phyloP scores from a whole-genome alignment of 2,888 invertebrate genomes.

The Tholera decimalis region DNA sequence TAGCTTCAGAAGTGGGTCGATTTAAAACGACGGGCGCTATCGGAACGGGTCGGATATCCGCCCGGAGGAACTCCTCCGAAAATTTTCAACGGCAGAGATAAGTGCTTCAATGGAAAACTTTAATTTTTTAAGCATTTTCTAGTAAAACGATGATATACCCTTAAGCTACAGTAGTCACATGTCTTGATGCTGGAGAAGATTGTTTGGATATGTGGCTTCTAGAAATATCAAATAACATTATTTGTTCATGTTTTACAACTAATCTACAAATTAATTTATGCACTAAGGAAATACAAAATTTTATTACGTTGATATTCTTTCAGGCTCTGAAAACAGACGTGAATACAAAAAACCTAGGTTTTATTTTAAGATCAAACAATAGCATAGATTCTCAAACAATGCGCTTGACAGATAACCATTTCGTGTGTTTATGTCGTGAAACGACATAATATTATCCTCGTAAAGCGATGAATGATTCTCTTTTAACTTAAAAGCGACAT shows the following conservation, averaged over 20 bases:
- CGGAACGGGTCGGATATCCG: constrained; percentile 53
- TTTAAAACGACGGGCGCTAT: constrained; percentile 48
- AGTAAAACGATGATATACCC: neutral
- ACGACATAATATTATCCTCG: too few relatives aligned
- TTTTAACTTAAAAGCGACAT: too few relatives aligned
- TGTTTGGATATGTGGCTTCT: neutral
- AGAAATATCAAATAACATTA: neutral
- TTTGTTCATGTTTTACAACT: neutral
- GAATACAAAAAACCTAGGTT: too few relatives aligned
- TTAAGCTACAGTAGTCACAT: neutral
- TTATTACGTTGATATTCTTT: too few relatives aligned
- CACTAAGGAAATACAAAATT: too few relatives aligned
- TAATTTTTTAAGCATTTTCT: constrained; percentile 10
- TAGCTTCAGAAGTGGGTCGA: constrained; percentile 34
- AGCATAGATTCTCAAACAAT: too few relatives aligned
- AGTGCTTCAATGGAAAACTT: constrained; percentile 26
- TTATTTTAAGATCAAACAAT: too few relatives aligned
- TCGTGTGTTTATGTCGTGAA: too few relatives aligned
- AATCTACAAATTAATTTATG: neutral
- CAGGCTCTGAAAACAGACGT: too few relatives aligned
- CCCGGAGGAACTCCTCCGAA: constrained; percentile 29
- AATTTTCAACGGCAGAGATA: constrained; percentile 35
- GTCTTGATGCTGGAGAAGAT: neutral
- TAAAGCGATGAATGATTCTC: too few relatives aligned
- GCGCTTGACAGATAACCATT: too few relatives aligned